Base-by-base conservation (phyloP, 2,888 invertebrate species). In the Eupsilia transversa region DNA sequence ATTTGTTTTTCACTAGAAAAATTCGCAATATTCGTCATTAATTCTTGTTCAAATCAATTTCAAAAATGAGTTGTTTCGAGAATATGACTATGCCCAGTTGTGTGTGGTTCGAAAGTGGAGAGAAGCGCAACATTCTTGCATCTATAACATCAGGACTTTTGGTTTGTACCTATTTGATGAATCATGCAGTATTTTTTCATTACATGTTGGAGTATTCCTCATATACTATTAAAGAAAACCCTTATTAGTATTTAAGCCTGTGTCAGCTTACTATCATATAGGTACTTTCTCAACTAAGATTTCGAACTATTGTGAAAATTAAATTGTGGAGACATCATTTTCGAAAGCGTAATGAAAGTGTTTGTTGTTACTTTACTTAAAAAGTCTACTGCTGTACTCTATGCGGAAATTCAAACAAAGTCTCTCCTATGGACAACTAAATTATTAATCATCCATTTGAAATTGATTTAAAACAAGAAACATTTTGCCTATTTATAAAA, bases 61-160 rank as follows among this genome's bases (percentile, higher is more conserved):
- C 69, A 77, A 93, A 87, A 74, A 97, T 97, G 97, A 94, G 97
- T 87, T 97, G 98, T 90, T 96, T 98, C 65, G 98, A 98, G 89
- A 98, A 98, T 94, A 93, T 98, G 71, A 97, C 97, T 76, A 96
- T 98, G 90, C 98, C 97, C 1, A 97, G 97, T 27, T 98, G 98
- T 93, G 97, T 98, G 87, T 98, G 98, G 97, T 97, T 98, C 85
- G 99, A 99, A 90, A 97, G 97, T 85, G 98, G 98, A 27, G 98
- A 98, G 84, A 98, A 98, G 91, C 97, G 99, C 87, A 99, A 99
- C 95, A 97, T 98, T 57, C 94, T 99, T 74, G 98, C 98, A 7
- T 98, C 99, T 3, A 97, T 99, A 88, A 93, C 98, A 60, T 97
- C 99, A 80, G 99, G 99, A 85, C 96, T 98, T 85, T 95, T 99